Percentiles rank a stretch among this genome's conserved stretches.
phyloP scores from a whole-genome alignment of 1,140 invertebrate species.

The Ips nitidus region DNA sequence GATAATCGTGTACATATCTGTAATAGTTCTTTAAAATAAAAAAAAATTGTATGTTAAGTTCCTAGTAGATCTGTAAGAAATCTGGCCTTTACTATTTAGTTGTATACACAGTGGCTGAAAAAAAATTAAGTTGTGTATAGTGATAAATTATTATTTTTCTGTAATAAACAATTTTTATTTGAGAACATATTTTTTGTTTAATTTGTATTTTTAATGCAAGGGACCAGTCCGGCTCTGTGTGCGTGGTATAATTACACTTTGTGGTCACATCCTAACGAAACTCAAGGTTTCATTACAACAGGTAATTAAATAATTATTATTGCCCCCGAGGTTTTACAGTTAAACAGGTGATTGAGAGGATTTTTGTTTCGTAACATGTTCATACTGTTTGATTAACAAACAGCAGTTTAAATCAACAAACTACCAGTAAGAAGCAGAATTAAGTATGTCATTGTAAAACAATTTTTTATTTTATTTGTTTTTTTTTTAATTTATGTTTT shows the following conservation, averaged over 20 bases:
- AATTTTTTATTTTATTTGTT: too few species aligned
- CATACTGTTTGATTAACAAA: too few species aligned
- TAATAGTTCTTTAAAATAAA: neutral
- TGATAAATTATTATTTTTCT: conserved; percentile 36
- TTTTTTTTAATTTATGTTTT: too few species aligned
- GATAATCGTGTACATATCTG: neutral
- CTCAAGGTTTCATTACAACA: conserved; percentile 15
- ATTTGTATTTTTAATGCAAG: neutral
- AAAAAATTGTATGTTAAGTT: conserved; percentile 39
- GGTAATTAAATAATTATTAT: conserved; percentile 31
- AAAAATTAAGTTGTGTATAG: conserved; percentile 31
- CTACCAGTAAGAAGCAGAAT: too few species aligned
- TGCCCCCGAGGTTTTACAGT: too few species aligned
- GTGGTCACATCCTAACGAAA: conserved; percentile 1
- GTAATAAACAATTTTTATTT: conserved; percentile 34
- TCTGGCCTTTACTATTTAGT: conserved; percentile 19
- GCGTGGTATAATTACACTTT: neutral
- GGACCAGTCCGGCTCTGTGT: too few species aligned
- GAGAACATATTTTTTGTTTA: conserved; percentile 10
- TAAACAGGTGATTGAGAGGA: too few species aligned
- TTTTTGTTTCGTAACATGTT: too few species aligned
- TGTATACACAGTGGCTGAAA: conserved; percentile 26
- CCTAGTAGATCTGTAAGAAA: conserved; percentile 38
- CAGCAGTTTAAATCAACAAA: too few species aligned
- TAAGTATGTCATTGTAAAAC: too few species aligned